Conservation (phyloP, 2,113 vertebrate genomes). For the Cyanoderma ruficeps region DNA sequence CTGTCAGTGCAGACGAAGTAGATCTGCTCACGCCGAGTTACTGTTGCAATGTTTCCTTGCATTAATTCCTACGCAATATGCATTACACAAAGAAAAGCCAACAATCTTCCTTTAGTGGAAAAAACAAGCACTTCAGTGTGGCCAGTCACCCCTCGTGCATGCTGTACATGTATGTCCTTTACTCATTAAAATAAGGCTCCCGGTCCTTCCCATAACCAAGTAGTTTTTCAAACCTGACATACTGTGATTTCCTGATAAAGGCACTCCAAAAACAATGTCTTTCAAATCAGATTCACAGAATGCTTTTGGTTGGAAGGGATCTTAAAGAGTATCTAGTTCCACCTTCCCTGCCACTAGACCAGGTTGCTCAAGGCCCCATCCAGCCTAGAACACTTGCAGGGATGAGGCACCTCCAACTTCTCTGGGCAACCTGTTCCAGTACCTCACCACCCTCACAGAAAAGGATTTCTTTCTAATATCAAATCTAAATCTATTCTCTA, state of each 20-base stretch:
- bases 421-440: background rate
- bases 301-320: background rate
- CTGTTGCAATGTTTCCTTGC: background rate
- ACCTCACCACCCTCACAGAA: background rate
- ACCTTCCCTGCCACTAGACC: background rate
- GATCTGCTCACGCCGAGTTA: background rate
- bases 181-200: background rate
- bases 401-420: background rate
- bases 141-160: background rate
- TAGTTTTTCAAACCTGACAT: background rate
- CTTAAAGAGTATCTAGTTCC: background rate
- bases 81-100: background rate
- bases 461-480: background rate
- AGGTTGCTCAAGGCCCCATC: background rate
- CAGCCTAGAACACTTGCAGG: background rate
- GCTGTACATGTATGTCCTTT: background rate
- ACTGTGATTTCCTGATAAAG: background rate
- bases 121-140: background rate
- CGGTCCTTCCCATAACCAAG: accelerated
- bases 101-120: background rate
- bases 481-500: background rate
- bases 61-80: background rate
- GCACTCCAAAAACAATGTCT: background rate
- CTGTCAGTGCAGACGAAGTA: background rate
- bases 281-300: background rate